phyloP scores from a whole-genome alignment of 2,113 vertebrate species.

The Catharus minimus region DNA sequence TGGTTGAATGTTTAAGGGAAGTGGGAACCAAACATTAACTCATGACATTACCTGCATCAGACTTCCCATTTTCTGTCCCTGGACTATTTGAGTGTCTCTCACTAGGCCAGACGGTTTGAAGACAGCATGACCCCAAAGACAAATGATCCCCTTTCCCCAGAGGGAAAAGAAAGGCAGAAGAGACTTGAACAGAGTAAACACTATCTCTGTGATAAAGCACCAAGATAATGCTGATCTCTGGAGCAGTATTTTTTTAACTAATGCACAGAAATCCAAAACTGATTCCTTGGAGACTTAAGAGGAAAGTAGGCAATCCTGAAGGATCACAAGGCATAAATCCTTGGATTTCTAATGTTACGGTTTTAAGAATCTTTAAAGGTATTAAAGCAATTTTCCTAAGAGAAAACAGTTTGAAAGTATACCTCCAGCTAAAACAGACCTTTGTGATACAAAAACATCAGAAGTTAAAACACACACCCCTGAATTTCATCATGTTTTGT shows the following conservation, averaged over 20 bases:
- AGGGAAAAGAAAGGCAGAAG: background rate
- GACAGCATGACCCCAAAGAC: background rate
- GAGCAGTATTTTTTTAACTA: background rate
- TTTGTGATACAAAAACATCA: background rate
- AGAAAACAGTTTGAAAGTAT: background rate
- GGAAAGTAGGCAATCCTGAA: background rate
- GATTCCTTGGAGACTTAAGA: background rate
- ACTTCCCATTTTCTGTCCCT: background rate
- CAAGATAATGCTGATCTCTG: background rate
- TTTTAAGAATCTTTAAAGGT: background rate
- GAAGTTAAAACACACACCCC: background rate
- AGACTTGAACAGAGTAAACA: background rate
- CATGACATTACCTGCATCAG: background rate
- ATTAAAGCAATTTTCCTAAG: background rate
- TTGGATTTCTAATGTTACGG: background rate
- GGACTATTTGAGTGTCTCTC: background rate
- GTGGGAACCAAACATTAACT: background rate
- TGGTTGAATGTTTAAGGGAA: background rate
- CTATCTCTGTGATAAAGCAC: background rate
- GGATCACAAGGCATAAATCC: background rate
- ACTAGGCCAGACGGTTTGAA: background rate
- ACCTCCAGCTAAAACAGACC: background rate
- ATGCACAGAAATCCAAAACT: background rate
- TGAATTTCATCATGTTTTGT: background rate
- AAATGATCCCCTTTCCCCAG: background rate